phyloP scores from a whole-genome alignment of 2,888 invertebrate species.

The Carpatolechia fugitivella region DNA sequence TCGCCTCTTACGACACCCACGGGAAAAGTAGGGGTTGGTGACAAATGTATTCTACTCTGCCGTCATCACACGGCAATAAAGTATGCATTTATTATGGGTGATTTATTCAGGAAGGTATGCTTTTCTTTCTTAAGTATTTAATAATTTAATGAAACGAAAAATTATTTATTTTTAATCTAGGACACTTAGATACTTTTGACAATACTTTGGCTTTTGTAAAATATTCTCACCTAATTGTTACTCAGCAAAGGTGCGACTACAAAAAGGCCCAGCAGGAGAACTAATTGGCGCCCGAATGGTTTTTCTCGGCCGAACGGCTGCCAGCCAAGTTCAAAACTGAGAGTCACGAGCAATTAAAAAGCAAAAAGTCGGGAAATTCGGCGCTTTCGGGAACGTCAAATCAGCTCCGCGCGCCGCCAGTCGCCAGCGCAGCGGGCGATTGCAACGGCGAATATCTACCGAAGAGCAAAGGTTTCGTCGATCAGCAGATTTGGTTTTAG shows the following conservation, averaged over 20 bases:
- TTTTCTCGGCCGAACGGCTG: neutral
- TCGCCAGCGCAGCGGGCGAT: slow-evolving; percentile 1
- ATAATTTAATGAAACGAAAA: too few species aligned
- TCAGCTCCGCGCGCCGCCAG: slow-evolving; percentile 22
- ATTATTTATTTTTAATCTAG: too few species aligned
- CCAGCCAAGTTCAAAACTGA: slow-evolving; percentile 6
- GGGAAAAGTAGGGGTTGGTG: too few species aligned
- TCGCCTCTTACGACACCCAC: too few species aligned
- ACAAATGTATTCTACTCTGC: too few species aligned
- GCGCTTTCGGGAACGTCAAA: slow-evolving; percentile 27
- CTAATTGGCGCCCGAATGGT: slow-evolving; percentile 6
- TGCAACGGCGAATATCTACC: slow-evolving; percentile 22
- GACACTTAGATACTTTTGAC: too few species aligned
- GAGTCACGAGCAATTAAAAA: slow-evolving; percentile 17
- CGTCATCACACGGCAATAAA: too few species aligned
- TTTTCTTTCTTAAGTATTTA: too few species aligned
- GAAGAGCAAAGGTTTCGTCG: slow-evolving; percentile 7
- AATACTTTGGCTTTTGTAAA: too few species aligned
- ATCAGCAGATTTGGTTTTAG: neutral
- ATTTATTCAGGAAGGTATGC: too few species aligned
- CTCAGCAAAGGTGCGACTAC: neutral
- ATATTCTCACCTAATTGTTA: neutral
- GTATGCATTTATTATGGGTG: too few species aligned
- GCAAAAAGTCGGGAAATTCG: slow-evolving; percentile 14
- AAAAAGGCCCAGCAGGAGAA: neutral